Conservation (phyloP, 2,888 invertebrate species). For the Hypolimnas misippus region DNA sequence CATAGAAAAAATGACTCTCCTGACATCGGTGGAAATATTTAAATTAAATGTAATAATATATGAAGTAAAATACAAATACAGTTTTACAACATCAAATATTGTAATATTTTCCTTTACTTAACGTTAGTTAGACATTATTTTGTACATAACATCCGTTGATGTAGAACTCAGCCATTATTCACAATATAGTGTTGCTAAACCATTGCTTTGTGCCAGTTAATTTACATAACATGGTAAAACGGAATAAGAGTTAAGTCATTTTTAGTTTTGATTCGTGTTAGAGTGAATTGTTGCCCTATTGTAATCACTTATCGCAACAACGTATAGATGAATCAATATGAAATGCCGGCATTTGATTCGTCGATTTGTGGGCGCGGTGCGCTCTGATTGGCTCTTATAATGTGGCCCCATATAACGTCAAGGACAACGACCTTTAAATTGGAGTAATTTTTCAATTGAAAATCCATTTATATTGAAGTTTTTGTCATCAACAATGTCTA, state of each 20-base stretch:
- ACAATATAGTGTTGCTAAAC: neutral
- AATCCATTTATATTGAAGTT: constrained; percentile 48
- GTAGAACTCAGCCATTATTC: neutral
- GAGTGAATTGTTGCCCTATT: constrained; percentile 1
- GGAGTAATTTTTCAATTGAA: constrained; percentile 71
- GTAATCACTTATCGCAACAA: constrained; percentile 8
- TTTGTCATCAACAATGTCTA: constrained; percentile 41
- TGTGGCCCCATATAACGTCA: constrained; percentile 58
- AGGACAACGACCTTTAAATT: constrained; percentile 69
- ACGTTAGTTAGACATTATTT: neutral
- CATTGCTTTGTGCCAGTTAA: neutral
- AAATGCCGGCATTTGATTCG: constrained; percentile 57
- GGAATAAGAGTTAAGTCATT: neutral
- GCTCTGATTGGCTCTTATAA: constrained; percentile 53
- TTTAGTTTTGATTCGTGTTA: neutral
- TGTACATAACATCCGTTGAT: constrained; percentile 3
- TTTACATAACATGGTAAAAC: constrained; percentile 7
- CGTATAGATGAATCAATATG: constrained; percentile 61
- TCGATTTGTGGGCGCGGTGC: constrained; percentile 56
- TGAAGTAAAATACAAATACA: too few relatives aligned
- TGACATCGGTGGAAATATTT: too few relatives aligned
- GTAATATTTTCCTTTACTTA: neutral
- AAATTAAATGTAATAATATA: too few relatives aligned
- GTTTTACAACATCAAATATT: too few relatives aligned
- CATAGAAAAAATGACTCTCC: too few relatives aligned